phyloP scores from a whole-genome alignment of 2,888 invertebrate genomes.

The Saturnia pavonia region DNA sequence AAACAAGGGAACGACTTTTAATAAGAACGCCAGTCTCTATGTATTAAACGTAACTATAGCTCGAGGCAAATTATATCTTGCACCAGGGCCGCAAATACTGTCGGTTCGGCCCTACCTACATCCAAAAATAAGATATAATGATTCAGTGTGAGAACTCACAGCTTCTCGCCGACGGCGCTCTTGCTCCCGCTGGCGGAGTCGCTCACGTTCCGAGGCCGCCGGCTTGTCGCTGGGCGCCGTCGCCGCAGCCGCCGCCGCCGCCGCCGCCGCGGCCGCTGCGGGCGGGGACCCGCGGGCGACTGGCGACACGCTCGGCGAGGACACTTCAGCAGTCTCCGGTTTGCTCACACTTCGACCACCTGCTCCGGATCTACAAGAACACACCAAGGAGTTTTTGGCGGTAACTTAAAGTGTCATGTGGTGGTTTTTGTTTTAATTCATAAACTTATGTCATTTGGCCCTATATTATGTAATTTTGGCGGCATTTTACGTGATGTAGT shows the following conservation, averaged over 20 bases:
- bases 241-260: conserved; percentile 63
- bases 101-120: too few species aligned
- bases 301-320: conserved; percentile 68
- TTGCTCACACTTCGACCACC: conserved; percentile 42
- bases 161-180: conserved; percentile 95
- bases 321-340: conserved; percentile 59
- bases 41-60: too few species aligned
- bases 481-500: too few species aligned
- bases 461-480: too few species aligned
- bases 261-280: conserved; percentile 61
- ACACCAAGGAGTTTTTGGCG: too few species aligned
- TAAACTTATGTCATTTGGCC: too few species aligned
- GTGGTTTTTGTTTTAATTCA: too few species aligned
- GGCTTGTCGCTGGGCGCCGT: conserved; percentile 69
- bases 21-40: too few species aligned
- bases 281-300: conserved; percentile 68
- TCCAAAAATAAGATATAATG: not conserved
- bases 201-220: conserved; percentile 90
- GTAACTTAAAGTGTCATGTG: too few species aligned
- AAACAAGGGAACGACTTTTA: too few species aligned
- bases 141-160: conserved; percentile 81
- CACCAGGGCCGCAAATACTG: too few species aligned
- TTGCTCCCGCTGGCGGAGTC: conserved; percentile 92
- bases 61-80: too few species aligned
- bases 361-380: conserved; percentile 18